phyloP scores from a whole-genome alignment of 2,113 vertebrate species.

The Clinocottus analis region DNA sequence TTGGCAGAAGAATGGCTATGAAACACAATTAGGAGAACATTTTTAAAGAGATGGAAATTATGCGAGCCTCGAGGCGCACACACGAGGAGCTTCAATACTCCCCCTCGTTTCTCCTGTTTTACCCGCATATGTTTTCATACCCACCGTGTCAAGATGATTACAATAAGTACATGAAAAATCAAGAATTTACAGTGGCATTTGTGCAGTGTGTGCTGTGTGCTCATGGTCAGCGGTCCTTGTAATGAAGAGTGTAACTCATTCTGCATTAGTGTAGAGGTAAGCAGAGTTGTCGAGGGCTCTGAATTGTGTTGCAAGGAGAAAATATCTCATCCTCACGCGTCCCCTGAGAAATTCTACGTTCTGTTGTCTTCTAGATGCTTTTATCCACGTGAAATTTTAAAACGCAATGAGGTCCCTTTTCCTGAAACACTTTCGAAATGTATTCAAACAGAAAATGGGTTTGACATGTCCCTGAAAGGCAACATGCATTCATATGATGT shows the following conservation, averaged over 20 bases:
- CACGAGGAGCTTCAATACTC: constrained; percentile 34
- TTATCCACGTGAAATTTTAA: constrained; percentile 8
- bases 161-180: constrained; percentile 40
- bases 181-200: constrained; percentile 22
- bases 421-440: not conserved
- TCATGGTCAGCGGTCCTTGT: constrained; percentile 23
- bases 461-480: constrained; percentile 18
- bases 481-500: not conserved
- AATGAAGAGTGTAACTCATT: constrained; percentile 19
- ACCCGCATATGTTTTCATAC: constrained; percentile 39
- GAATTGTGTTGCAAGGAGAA: not conserved
- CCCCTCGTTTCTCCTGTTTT: constrained; percentile 42
- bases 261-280: not conserved
- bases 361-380: not conserved
- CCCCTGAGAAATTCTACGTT: not conserved
- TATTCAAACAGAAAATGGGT: constrained; percentile 1
- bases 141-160: constrained; percentile 55
- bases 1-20: constrained; percentile 35
- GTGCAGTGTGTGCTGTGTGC: not conserved
- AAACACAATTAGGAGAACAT: constrained; percentile 64
- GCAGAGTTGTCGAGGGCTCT: not conserved
- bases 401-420: not conserved
- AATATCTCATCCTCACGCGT: not conserved
- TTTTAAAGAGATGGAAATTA: constrained; percentile 61
- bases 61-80: constrained; percentile 53